Conservation (phyloP, 1,140 invertebrate genomes). For the Ridgeia piscesae region DNA sequence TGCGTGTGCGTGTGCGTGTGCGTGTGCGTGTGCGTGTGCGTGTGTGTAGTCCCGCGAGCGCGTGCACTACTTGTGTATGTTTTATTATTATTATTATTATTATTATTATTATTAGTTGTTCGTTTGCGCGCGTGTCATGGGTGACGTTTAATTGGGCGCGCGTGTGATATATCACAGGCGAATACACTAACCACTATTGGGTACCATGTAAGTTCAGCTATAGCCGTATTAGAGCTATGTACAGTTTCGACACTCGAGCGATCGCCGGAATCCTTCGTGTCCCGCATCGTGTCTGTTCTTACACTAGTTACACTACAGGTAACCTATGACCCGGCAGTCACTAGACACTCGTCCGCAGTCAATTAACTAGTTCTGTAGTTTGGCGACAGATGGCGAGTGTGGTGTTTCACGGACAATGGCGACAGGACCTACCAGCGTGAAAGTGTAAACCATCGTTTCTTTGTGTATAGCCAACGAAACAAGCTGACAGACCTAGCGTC, state of each 20-base stretch:
- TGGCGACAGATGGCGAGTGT: background rate
- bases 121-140: no score
- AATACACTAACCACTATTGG: background rate
- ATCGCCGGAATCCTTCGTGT: background rate
- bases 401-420: constrained; percentile 3
- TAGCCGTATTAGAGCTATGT: background rate
- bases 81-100: no score
- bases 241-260: background rate
- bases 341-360: background rate
- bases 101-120: no score
- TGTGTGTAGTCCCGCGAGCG: no score
- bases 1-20: no score
- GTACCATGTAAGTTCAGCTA: background rate
- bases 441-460: background rate
- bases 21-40: no score
- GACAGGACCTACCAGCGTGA: background rate
- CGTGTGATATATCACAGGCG: background rate
- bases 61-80: no score
- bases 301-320: background rate
- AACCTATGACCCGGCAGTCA: background rate
- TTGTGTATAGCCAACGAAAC: background rate
- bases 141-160: no score
- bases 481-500: background rate
- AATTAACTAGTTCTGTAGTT: background rate
- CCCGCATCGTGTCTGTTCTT: background rate